phyloP scores from a whole-genome alignment of 2,888 invertebrate species.

The Clostera curtula region DNA sequence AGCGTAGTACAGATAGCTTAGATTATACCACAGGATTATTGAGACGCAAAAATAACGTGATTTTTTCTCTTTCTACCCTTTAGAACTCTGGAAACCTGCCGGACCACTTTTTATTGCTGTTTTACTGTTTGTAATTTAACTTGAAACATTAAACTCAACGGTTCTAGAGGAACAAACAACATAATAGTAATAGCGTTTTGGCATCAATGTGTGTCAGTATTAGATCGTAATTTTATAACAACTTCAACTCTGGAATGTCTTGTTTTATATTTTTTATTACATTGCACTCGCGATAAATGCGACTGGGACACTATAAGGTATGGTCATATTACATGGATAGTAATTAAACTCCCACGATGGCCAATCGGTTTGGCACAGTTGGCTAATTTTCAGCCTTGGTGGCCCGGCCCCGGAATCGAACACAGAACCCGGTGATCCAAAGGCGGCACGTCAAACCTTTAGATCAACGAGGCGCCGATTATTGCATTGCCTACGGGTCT shows the following conservation, averaged over 20 bases:
- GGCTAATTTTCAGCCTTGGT: no score
- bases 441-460: not conserved
- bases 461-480: no score
- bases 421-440: not conserved
- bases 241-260: not conserved
- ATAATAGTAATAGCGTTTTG: conserved; percentile 42
- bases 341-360: no score
- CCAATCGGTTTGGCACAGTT: no score
- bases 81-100: conserved; percentile 46
- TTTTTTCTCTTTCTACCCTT: conserved; percentile 36
- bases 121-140: conserved; percentile 68
- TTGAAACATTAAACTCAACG: conserved; percentile 53
- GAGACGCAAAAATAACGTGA: conserved; percentile 28
- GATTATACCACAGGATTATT: conserved; percentile 7
- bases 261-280: no score
- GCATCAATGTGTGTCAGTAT: conserved; percentile 28
- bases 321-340: no score
- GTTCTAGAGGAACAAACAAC: conserved; percentile 48
- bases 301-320: no score
- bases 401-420: no score
- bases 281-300: no score
- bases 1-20: conserved; percentile 8
- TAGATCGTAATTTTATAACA: conserved; percentile 13
- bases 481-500: no score
- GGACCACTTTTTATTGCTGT: conserved; percentile 58